phyloP scores from a whole-genome alignment of 2,888 invertebrate genomes.

The Byasa hedistus region DNA sequence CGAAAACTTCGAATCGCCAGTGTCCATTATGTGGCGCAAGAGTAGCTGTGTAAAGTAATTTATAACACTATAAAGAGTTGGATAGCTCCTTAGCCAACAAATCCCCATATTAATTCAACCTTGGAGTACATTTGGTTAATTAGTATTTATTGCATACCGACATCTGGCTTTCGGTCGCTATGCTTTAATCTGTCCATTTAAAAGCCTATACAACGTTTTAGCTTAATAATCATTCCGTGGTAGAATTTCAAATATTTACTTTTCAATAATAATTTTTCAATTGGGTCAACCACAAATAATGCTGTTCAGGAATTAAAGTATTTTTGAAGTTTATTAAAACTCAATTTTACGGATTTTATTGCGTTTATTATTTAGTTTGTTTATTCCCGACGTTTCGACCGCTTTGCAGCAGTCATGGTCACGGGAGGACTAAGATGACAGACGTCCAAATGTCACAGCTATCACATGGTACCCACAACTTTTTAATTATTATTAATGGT shows the following conservation, averaged over 20 bases:
- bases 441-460: not conserved
- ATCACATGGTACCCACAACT: too few species aligned
- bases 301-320: too few species aligned
- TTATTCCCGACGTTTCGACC: too few species aligned
- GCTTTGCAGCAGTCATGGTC: too few species aligned
- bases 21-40: slow-evolving; percentile 1
- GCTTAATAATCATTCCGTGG: not conserved
- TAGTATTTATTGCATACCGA: slow-evolving; percentile 50
- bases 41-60: slow-evolving; percentile 50
- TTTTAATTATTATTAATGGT: too few species aligned
- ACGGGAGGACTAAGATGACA: too few species aligned
- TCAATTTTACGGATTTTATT: too few species aligned
- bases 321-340: too few species aligned
- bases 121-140: slow-evolving; percentile 67
- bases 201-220: not conserved
- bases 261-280: not conserved
- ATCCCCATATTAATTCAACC: slow-evolving; percentile 70
- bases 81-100: slow-evolving; percentile 52
- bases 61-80: slow-evolving; percentile 49
- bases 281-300: too few species aligned
- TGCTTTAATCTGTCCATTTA: slow-evolving; percentile 16
- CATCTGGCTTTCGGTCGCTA: slow-evolving; percentile 35
- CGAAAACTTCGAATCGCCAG: slow-evolving; percentile 5
- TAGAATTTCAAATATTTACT: not conserved
- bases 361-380: too few species aligned